Percentiles rank a stretch among this genome's conserved stretches.
These are phyloP conservation scores for Lochmaea capreae DNA, from an alignment of 2,888 invertebrate genomes.

Conservation along the genomic window DNA sequence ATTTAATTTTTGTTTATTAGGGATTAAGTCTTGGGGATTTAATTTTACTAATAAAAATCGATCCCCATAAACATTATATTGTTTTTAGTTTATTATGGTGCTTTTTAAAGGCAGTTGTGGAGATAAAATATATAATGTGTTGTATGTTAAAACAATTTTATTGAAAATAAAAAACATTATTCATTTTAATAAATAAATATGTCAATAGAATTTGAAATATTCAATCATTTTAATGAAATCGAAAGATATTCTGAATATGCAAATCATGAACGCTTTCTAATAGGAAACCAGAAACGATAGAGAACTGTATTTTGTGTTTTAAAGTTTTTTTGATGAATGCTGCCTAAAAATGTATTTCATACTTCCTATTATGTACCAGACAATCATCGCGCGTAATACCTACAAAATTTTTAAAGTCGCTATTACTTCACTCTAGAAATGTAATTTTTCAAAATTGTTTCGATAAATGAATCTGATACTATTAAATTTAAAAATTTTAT, in stretches of 20 bases:
- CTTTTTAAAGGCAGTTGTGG: neutral
- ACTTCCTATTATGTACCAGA: neutral
- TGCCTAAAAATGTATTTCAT: constrained; percentile 23
- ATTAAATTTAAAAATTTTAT: neutral
- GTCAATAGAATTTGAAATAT: constrained; percentile 1
- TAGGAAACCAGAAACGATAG: constrained; percentile 52
- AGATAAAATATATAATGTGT: no score
- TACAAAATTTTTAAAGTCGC: neutral
- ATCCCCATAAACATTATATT: no score
- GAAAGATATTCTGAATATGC: constrained; percentile 50
- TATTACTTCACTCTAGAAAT: neutral
- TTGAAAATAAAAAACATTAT: neutral
- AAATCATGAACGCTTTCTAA: constrained; percentile 57
- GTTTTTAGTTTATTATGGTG: no score
- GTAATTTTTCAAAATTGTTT: constrained; percentile 4
- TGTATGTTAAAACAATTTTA: neutral
- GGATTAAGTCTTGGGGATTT: constrained; percentile 44
- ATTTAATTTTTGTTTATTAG: constrained; percentile 45
- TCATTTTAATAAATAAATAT: constrained; percentile 4
- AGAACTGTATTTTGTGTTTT: constrained; percentile 28
- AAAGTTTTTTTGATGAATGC: constrained; percentile 25
- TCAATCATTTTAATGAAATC: constrained; percentile 27
- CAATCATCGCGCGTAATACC: neutral
- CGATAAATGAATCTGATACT: neutral
- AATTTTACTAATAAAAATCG: constrained; percentile 36